Evolutionary conservation across 2,797 vertebrate genomes (phyloP).

Genomic region (Sylvilagus floridanus): DNA sequence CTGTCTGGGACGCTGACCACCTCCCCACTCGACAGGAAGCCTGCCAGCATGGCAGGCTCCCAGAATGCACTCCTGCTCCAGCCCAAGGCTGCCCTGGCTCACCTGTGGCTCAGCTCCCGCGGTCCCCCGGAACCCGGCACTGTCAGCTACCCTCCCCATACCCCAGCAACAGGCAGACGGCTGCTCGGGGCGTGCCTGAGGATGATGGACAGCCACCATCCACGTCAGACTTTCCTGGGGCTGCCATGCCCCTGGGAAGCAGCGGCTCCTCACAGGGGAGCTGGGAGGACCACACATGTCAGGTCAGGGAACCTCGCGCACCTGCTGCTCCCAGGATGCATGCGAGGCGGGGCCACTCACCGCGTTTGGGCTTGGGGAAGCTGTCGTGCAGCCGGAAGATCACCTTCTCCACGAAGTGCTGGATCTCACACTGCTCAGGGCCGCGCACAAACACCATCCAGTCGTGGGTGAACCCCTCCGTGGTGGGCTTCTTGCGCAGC

Average conservation of each 20-base stretch:
- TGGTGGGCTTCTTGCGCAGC: slow-evolving; percentile 96
- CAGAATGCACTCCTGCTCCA: not conserved
- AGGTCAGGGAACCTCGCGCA: no score
- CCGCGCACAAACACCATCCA: slow-evolving; percentile 99
- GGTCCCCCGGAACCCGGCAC: no score
- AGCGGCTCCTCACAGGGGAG: slow-evolving; percentile 12
- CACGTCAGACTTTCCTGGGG: no score
- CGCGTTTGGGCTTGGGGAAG: slow-evolving; percentile 98
- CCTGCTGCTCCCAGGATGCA: no score
- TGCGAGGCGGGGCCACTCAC: slow-evolving; percentile 85
- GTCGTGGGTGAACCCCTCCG: slow-evolving; percentile 98
- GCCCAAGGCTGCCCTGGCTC: not conserved
- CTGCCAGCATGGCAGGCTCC: no score
- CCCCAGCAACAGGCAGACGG: no score
- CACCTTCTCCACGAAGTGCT: slow-evolving; percentile 99
- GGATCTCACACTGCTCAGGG: slow-evolving; percentile 97
- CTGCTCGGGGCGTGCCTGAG: no score
- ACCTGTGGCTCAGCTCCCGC: not conserved
- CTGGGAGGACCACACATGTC: no score
- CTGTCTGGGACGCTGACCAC: rapidly evolving
- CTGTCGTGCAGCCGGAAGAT: slow-evolving; percentile 98
- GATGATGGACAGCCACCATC: no score
- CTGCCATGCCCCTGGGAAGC: no score
- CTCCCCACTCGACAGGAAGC: not conserved
- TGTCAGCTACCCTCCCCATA: no score